A percentile compares a stretch with the other conserved stretches of the same genome.
Conservation (phyloP, 2,797 vertebrate genomes). For the Centroberyx gerrardi region DNA sequence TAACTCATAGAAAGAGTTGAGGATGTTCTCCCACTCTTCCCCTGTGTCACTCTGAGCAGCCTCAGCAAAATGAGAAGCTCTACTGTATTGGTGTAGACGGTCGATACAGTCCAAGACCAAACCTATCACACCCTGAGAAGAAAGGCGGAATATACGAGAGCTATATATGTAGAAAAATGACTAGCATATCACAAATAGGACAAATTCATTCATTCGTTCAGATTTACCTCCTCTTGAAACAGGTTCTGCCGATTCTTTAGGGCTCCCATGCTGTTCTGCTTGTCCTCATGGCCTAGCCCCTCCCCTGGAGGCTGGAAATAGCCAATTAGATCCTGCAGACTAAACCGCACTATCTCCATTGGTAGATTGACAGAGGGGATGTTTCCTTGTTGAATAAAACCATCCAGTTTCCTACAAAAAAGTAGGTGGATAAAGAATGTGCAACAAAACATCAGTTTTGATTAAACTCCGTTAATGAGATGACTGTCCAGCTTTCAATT, state of each 20-base stretch:
- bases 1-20: constrained; percentile 92
- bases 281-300: constrained; percentile 87
- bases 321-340: constrained; percentile 92
- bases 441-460: background rate
- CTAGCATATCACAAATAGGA: background rate
- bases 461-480: no score
- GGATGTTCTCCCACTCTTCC: constrained; percentile 90
- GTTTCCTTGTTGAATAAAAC: constrained; percentile 86
- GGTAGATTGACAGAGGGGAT: constrained; percentile 77
- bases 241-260: constrained; percentile 95
- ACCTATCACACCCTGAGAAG: constrained; percentile 91
- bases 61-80: constrained; percentile 88
- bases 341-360: constrained; percentile 86
- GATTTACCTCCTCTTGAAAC: constrained; percentile 95
- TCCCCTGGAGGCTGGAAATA: constrained; percentile 91
- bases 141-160: background rate
- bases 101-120: constrained; percentile 95
- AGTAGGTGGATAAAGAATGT: constrained; percentile 2
- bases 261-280: constrained; percentile 87
- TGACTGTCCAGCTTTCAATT: no score
- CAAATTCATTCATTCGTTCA: background rate
- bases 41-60: constrained; percentile 87
- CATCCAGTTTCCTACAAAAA: constrained; percentile 88
- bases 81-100: constrained; percentile 90
- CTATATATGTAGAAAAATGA: background rate